These are phyloP conservation scores for Agonopterix heracliana DNA, from an alignment of 2,888 invertebrate species.

Conservation along the genomic window DNA sequence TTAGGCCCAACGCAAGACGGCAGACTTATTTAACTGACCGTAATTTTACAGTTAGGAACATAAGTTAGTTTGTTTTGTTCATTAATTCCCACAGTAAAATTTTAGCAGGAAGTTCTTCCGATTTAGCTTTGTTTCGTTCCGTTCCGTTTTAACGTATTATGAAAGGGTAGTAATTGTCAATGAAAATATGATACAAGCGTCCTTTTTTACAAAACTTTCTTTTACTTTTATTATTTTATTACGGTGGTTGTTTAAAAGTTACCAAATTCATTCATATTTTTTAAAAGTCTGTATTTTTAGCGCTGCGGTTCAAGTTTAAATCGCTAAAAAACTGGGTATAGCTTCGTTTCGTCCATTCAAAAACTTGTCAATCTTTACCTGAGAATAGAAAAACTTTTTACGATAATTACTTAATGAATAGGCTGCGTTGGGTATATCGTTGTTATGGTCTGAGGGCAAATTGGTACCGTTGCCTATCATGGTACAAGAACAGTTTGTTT, in stretches of 20 bases:
- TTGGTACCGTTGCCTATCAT: conserved; percentile 25
- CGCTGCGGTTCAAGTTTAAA: background rate
- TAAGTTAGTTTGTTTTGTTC: too few species aligned
- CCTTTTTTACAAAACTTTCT: conserved; percentile 9
- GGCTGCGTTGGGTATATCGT: conserved; percentile 13
- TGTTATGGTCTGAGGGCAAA: conserved; percentile 21
- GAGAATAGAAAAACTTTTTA: conserved; percentile 26
- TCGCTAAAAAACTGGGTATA: background rate
- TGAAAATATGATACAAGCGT: background rate
- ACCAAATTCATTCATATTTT: background rate
- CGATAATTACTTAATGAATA: conserved; percentile 49
- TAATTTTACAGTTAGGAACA: too few species aligned
- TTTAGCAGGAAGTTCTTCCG: too few species aligned
- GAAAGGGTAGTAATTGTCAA: too few species aligned
- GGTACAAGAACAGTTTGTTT: conserved; percentile 19
- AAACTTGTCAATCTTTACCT: conserved; percentile 33
- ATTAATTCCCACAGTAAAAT: too few species aligned
- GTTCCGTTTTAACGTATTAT: too few species aligned
- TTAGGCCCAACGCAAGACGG: too few species aligned
- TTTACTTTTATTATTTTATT: background rate
- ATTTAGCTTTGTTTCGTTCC: too few species aligned
- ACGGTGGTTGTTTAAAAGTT: too few species aligned
- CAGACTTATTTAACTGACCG: too few species aligned
- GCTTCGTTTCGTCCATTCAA: background rate
- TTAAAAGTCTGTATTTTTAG: background rate